These are phyloP conservation scores for Mobula birostris DNA, from an alignment of 2,113 vertebrate genomes.

Conservation along the genomic window DNA sequence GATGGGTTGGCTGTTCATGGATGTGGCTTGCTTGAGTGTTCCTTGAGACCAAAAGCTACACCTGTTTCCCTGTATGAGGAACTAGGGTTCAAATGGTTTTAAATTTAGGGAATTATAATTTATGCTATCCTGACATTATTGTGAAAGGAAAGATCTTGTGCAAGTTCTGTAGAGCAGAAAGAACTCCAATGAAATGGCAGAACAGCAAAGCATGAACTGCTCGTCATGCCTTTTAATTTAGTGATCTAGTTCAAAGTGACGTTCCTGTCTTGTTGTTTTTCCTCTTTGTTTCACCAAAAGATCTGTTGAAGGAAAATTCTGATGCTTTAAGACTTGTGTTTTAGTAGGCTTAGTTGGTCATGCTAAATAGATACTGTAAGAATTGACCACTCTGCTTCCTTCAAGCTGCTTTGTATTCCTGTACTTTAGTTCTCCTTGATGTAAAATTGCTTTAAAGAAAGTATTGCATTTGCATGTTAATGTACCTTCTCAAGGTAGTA, in stretches of 20 bases:
- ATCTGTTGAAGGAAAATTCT: background rate
- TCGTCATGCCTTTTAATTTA: background rate
- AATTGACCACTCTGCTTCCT: background rate
- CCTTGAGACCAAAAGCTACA: background rate
- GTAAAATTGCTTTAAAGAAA: background rate
- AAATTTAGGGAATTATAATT: background rate
- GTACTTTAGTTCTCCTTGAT: background rate
- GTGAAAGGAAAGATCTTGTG: background rate
- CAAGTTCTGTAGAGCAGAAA: background rate
- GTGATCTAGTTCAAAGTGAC: background rate
- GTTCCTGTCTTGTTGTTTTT: background rate
- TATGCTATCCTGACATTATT: background rate
- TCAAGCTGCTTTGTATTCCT: background rate
- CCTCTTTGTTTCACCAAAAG: background rate
- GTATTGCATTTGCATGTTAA: background rate
- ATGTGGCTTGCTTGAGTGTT: background rate
- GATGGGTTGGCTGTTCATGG: background rate
- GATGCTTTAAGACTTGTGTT: background rate
- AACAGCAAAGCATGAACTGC: background rate
- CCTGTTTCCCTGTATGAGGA: background rate
- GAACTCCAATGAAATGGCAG: background rate
- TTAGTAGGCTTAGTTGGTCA: background rate
- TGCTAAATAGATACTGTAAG: background rate
- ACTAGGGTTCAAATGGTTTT: background rate
- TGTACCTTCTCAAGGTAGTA: background rate